phyloP scores from a whole-genome alignment of 2,113 vertebrate genomes.

The Cavia porcellus region DNA sequence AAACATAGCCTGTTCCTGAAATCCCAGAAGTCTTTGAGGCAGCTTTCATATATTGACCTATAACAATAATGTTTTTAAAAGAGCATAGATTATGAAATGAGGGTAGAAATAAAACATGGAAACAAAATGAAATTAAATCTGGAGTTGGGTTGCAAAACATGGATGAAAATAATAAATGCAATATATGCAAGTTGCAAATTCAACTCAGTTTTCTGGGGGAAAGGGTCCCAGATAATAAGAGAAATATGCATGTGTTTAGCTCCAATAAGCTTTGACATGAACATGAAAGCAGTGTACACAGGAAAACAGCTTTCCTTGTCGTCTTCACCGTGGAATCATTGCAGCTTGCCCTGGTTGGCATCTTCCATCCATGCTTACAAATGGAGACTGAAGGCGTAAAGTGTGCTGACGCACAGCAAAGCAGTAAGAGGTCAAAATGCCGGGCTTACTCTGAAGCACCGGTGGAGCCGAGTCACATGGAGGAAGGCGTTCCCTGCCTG shows the following conservation, averaged over 20 bases:
- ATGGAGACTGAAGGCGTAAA: neutral
- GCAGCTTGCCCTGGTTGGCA: neutral
- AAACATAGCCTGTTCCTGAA: constrained; percentile 34
- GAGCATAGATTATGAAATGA: constrained; percentile 7
- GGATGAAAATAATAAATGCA: neutral
- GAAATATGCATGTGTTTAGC: neutral
- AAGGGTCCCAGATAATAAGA: neutral
- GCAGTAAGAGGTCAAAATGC: neutral
- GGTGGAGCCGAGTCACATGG: neutral
- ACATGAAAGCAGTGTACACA: neutral
- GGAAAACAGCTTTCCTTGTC: neutral
- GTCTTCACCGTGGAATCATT: neutral
- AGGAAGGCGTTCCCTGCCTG: neutral
- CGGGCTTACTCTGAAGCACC: neutral
- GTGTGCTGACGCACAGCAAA: neutral
- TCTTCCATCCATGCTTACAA: neutral
- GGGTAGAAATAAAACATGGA: neutral
- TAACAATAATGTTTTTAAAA: constrained; percentile 38
- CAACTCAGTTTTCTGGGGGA: constrained; percentile 31
- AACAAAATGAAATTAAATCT: constrained; percentile 29
- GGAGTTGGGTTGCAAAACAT: neutral
- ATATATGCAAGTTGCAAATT: neutral
- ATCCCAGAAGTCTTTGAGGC: constrained; percentile 13
- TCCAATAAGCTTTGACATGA: neutral
- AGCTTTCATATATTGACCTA: neutral